phyloP scores from a whole-genome alignment of 1,140 invertebrate genomes.

The Nomia melanderi region DNA sequence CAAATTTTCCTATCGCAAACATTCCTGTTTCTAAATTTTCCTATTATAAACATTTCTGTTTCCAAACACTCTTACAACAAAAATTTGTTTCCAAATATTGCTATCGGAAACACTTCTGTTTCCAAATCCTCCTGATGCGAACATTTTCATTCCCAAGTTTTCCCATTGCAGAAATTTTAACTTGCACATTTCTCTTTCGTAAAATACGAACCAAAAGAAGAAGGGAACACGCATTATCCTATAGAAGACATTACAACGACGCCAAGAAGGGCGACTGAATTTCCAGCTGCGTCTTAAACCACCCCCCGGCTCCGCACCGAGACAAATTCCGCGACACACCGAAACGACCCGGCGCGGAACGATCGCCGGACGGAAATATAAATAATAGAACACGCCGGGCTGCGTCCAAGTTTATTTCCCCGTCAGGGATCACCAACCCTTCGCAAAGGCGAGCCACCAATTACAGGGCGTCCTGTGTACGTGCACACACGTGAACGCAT shows the following conservation, averaged over 20 bases:
- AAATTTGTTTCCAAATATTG: too few species aligned
- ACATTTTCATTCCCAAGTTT: too few species aligned
- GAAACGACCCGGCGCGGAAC: background rate
- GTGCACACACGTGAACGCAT: slow-evolving; percentile 11
- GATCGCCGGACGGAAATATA: background rate
- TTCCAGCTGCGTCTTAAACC: background rate
- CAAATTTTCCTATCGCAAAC: too few species aligned
- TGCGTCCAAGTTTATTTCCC: slow-evolving; percentile 28
- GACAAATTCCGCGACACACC: background rate
- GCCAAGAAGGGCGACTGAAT: background rate
- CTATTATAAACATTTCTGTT: too few species aligned
- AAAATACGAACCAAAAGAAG: background rate
- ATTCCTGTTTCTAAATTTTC: too few species aligned
- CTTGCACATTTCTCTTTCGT: too few species aligned
- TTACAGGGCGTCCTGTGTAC: background rate
- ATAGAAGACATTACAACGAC: background rate
- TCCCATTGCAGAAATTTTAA: too few species aligned
- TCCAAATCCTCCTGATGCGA: too few species aligned
- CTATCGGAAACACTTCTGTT: too few species aligned
- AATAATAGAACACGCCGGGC: slow-evolving; percentile 15
- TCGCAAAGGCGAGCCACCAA: background rate
- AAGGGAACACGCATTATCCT: background rate
- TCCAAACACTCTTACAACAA: too few species aligned
- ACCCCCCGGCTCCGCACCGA: background rate
- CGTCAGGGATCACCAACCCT: slow-evolving; percentile 6